These are phyloP conservation scores for Nomada flava DNA, from an alignment of 2,888 invertebrate species.

Conservation along the genomic window DNA sequence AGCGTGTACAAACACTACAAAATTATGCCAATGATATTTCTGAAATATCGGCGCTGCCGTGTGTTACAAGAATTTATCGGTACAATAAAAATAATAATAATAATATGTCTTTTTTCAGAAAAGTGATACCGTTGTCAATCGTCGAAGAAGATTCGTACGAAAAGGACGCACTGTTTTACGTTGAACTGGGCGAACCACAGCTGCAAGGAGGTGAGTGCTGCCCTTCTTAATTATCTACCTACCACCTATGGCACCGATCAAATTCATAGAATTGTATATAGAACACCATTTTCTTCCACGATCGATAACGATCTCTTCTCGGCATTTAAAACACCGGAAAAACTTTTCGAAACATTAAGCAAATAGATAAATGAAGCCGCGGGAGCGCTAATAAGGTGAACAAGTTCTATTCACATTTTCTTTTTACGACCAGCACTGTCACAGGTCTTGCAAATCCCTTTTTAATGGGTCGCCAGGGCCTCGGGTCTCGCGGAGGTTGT, in stretches of 20 bases:
- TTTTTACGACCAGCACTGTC: not conserved
- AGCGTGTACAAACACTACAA: too few relatives aligned
- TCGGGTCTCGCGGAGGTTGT: not conserved
- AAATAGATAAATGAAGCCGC: not conserved
- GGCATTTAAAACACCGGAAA: not conserved
- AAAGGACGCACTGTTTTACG: conserved; percentile 96
- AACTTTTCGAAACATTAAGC: not conserved
- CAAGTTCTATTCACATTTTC: not conserved
- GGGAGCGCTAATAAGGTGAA: not conserved
- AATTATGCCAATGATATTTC: too few relatives aligned
- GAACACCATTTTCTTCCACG: not conserved
- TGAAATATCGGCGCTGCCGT: too few relatives aligned
- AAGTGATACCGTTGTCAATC: conserved; percentile 93
- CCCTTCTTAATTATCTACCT: not conserved
- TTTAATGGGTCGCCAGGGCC: conserved; percentile 20
- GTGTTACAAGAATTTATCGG: too few relatives aligned
- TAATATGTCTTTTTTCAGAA: conserved; percentile 87
- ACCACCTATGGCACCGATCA: not conserved
- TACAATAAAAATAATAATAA: not conserved
- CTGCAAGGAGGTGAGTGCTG: conserved; percentile 92
- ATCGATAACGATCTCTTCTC: not conserved
- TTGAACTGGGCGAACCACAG: conserved; percentile 95
- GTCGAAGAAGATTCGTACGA: conserved; percentile 99
- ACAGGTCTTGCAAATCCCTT: not conserved
- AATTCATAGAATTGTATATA: not conserved